Evolutionary conservation across 2,113 vertebrate species (phyloP).

Genomic region (Cryptomyrus ogoouensis): DNA sequence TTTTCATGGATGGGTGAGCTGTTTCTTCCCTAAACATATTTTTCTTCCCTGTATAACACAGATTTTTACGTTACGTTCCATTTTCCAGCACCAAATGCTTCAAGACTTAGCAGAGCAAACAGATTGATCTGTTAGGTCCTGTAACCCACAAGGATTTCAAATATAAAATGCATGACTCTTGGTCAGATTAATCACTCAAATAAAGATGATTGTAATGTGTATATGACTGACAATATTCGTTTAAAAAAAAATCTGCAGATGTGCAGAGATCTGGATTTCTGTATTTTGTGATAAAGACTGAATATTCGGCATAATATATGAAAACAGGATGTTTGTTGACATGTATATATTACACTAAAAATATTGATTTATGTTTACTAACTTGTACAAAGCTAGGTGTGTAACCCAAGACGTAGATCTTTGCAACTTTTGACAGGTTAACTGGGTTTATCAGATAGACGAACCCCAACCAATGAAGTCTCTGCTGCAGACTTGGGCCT

Average conservation of each 20-base stretch:
- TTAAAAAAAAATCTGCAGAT: neutral
- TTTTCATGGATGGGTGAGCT: constrained; percentile 49
- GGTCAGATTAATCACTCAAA: neutral
- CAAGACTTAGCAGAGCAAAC: neutral
- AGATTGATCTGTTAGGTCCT: neutral
- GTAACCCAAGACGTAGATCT: neutral
- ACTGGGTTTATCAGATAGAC: neutral
- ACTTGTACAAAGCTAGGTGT: neutral
- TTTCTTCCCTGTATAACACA: neutral
- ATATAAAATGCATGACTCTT: neutral
- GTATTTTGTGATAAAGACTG: neutral
- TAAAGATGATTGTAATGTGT: neutral
- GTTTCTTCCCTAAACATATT: neutral
- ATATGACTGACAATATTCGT: neutral
- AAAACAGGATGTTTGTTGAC: neutral
- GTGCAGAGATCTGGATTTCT: neutral
- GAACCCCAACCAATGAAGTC: neutral
- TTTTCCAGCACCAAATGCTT: neutral
- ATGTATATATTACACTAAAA: neutral
- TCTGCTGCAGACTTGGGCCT: neutral
- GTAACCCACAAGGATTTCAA: neutral
- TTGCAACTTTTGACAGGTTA: neutral
- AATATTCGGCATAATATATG: neutral
- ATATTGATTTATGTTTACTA: neutral
- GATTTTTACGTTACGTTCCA: neutral